Conservation (phyloP, 2,797 vertebrate species). For the Tarsius wallacei region DNA sequence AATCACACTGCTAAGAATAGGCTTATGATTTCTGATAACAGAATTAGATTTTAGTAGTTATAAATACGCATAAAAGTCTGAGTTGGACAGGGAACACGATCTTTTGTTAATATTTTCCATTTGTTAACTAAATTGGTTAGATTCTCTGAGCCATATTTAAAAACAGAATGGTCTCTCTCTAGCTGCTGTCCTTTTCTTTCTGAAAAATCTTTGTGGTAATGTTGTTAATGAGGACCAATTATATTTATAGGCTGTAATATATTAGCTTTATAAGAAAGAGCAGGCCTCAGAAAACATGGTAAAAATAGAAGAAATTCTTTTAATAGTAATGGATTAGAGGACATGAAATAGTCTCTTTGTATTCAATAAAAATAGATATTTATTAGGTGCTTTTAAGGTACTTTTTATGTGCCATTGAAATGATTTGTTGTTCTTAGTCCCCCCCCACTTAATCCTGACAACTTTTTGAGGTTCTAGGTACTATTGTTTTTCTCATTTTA, state of each 20-base stretch:
- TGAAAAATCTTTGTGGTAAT: background rate
- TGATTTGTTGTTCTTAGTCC: background rate
- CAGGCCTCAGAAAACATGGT: background rate
- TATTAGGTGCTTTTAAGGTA: background rate
- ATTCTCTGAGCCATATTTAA: background rate
- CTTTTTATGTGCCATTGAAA: background rate
- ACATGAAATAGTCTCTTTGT: background rate
- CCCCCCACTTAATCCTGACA: background rate
- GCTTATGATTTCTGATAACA: constrained; percentile 4
- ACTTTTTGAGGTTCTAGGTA: background rate
- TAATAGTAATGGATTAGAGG: background rate
- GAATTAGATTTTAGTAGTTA: background rate
- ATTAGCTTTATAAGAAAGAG: background rate
- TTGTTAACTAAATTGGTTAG: background rate
- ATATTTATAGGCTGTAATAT: background rate
- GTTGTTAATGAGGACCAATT: background rate
- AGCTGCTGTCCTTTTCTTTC: background rate
- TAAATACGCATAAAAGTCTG: background rate
- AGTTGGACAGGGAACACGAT: background rate
- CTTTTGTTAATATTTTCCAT: background rate
- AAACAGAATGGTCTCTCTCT: background rate
- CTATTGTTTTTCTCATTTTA: background rate
- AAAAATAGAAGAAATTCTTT: background rate
- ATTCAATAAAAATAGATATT: background rate
- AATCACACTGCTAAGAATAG: background rate